Evolutionary conservation across 2,797 vertebrate genomes (phyloP).

Genomic region (Cossypha caffra): DNA sequence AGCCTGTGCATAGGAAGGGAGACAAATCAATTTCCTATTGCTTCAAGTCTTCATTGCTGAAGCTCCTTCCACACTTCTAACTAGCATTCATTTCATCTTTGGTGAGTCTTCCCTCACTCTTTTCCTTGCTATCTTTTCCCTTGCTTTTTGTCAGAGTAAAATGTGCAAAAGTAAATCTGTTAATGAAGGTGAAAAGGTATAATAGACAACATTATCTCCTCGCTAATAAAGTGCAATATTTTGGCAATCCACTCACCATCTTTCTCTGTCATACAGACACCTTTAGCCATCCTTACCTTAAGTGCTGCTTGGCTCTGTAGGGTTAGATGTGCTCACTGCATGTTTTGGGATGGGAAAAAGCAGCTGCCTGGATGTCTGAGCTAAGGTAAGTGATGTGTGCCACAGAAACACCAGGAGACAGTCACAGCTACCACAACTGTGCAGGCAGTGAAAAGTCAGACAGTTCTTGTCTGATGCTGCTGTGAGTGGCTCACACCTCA

Average conservation of each 20-base stretch:
- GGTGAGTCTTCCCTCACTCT: background rate
- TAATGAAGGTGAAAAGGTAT: background rate
- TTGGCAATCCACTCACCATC: background rate
- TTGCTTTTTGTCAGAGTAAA: background rate
- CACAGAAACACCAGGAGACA: background rate
- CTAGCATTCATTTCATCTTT: background rate
- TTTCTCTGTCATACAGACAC: background rate
- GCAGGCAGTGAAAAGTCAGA: background rate
- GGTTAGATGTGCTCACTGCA: background rate
- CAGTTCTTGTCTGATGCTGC: background rate
- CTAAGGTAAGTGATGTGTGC: background rate
- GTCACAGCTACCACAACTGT: background rate
- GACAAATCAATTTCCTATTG: background rate
- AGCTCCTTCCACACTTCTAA: background rate
- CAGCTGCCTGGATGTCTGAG: background rate
- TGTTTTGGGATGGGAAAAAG: background rate
- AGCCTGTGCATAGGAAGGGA: background rate
- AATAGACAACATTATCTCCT: background rate
- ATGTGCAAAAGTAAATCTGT: background rate
- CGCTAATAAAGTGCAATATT: background rate
- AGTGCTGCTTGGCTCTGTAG: background rate
- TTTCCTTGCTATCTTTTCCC: background rate
- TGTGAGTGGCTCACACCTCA: rapidly evolving
- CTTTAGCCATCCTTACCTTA: background rate
- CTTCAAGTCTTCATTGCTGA: background rate